Conservation (phyloP, 2,797 vertebrate species). For the Scolopax rusticola region DNA sequence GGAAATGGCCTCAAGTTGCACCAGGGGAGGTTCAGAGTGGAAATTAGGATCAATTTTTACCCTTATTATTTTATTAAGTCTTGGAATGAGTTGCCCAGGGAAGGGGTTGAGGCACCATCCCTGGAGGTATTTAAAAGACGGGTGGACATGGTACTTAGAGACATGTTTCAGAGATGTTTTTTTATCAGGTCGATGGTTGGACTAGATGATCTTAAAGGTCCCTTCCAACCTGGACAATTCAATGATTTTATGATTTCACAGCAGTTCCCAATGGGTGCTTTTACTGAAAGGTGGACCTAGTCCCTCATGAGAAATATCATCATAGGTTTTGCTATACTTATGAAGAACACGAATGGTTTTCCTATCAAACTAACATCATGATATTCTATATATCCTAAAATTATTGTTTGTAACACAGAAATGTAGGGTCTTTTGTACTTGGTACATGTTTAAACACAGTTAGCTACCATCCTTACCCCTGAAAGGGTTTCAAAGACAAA, state of each 20-base stretch:
- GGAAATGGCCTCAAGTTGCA: no score
- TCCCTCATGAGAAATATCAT: neutral
- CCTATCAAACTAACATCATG: neutral
- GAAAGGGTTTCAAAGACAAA: neutral
- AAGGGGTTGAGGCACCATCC: no score
- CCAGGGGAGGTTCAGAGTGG: no score
- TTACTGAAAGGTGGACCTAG: neutral
- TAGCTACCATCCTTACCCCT: neutral
- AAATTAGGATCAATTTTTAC: no score
- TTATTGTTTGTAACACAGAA: neutral
- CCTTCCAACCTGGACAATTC: no score
- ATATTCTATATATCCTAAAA: neutral
- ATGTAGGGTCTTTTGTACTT: neutral
- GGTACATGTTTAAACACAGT: neutral
- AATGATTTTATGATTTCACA: neutral
- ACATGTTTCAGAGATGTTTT: no score
- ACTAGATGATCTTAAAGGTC: no score
- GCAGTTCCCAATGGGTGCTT: neutral
- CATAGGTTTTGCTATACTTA: neutral
- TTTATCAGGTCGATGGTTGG: no score
- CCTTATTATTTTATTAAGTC: no score
- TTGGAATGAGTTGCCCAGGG: no score
- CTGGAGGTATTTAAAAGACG: no score
- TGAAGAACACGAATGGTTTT: neutral
- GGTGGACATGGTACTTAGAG: no score